A percentile compares a stretch with the other conserved stretches of the same genome.
These are phyloP conservation scores for Diarsia brunnea DNA, from an alignment of 2,888 invertebrate genomes.

Conservation along the genomic window DNA sequence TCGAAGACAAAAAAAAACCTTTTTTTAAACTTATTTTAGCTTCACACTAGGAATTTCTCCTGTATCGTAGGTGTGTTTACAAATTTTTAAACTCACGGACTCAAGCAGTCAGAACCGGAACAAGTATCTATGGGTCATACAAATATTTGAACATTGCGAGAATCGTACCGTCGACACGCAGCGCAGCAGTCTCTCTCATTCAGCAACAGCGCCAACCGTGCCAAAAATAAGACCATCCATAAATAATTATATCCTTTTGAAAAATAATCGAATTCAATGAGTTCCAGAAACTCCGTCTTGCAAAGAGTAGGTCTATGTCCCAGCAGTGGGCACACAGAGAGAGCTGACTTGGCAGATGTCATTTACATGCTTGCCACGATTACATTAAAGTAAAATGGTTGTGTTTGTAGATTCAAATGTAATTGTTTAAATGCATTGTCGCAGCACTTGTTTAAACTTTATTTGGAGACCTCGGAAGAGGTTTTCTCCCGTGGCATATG, in stretches of 20 bases:
- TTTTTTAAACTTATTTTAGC: too few relatives aligned
- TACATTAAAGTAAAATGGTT: not conserved
- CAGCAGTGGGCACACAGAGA: not conserved
- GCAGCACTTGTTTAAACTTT: not conserved
- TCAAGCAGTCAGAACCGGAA: too few relatives aligned
- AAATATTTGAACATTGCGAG: too few relatives aligned
- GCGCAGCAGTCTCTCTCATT: too few relatives aligned
- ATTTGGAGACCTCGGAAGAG: not conserved
- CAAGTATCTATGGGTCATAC: too few relatives aligned
- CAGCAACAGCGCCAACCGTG: too few relatives aligned
- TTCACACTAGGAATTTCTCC: too few relatives aligned
- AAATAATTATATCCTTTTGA: not conserved
- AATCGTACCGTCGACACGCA: too few relatives aligned
- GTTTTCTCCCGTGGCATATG: not conserved
- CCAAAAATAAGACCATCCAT: not conserved
- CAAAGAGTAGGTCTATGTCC: not conserved
- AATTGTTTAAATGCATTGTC: not conserved
- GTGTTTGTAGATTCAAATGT: too few relatives aligned
- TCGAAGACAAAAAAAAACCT: not conserved
- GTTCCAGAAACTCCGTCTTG: not conserved
- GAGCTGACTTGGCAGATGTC: not conserved
- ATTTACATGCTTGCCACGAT: not conserved
- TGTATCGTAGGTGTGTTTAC: too few relatives aligned
- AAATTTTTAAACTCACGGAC: too few relatives aligned
- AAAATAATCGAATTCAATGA: not conserved